Percentiles rank a stretch among this genome's conserved stretches.
Evolutionary conservation across 2,797 vertebrate species (phyloP).

Genomic region (Hypotaenidia okinawae): DNA sequence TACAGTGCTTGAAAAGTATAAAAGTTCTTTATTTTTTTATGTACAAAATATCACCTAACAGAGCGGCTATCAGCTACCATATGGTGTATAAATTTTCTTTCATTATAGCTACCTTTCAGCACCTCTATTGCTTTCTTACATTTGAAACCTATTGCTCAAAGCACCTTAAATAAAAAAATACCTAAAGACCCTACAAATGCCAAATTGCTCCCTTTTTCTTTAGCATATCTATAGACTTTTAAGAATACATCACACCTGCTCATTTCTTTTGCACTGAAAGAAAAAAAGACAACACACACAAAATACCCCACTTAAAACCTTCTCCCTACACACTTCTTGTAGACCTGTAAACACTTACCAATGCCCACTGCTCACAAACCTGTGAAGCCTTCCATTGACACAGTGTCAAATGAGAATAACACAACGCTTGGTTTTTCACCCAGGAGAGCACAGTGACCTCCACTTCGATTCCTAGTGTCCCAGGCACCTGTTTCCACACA

Average conservation of each 20-base stretch:
- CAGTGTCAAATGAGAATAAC: neutral
- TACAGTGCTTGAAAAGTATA: neutral
- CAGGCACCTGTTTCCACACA: neutral
- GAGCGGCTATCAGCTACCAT: neutral
- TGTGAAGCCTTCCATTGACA: neutral
- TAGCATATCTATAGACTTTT: neutral
- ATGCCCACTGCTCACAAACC: neutral
- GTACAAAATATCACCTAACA: neutral
- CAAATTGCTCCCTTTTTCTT: neutral
- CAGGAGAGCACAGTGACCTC: neutral
- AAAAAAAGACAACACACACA: neutral
- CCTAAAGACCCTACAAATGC: neutral
- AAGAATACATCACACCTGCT: neutral
- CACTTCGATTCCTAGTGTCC: neutral
- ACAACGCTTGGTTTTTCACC: neutral
- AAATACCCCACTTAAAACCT: neutral
- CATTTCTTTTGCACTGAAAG: neutral
- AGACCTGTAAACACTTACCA: neutral
- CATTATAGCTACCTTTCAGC: neutral
- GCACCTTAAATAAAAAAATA: neutral
- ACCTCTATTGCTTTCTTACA: neutral
- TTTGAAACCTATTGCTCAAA: neutral
- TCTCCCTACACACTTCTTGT: neutral
- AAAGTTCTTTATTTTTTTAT: neutral
- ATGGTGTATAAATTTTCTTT: neutral